Conservation (phyloP, 2,113 vertebrate species). For the Scopus umbretta region DNA sequence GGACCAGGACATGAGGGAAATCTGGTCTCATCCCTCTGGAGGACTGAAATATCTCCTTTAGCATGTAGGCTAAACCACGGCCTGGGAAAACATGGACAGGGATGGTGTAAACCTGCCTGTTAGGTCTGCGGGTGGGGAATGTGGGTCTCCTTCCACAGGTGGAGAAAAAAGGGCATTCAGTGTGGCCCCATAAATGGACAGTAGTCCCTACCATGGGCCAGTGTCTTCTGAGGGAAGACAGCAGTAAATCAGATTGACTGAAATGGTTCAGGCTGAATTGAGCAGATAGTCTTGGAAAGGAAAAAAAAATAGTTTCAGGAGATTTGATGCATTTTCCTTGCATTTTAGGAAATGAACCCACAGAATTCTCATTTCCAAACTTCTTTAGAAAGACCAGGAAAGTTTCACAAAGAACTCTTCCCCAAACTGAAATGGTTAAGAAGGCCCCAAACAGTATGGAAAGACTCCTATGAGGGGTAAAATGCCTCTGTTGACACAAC, state of each 20-base stretch:
- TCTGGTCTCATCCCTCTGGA: constrained; percentile 82
- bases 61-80: constrained; percentile 78
- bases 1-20: constrained; percentile 76
- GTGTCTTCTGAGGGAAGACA: accelerated
- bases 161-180: background rate
- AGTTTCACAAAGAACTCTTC: background rate
- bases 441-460: background rate
- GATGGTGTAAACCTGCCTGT: background rate
- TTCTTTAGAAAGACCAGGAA: background rate
- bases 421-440: background rate
- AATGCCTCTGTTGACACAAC: background rate
- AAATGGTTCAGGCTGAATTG: background rate
- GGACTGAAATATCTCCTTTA: constrained; percentile 83
- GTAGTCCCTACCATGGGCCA: background rate
- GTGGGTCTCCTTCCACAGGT: background rate
- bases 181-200: background rate
- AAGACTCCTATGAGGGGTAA: background rate
- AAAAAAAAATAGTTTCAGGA: background rate
- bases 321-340: background rate
- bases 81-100: constrained; percentile 60
- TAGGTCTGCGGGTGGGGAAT: background rate
- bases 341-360: background rate
- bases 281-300: background rate
- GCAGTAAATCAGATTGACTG: background rate
- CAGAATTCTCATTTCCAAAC: background rate